Evolutionary conservation across 2,797 vertebrate genomes (phyloP), one percentile per base, ranked within the genome.

Genomic region (Antrozous pallidus): DNA sequence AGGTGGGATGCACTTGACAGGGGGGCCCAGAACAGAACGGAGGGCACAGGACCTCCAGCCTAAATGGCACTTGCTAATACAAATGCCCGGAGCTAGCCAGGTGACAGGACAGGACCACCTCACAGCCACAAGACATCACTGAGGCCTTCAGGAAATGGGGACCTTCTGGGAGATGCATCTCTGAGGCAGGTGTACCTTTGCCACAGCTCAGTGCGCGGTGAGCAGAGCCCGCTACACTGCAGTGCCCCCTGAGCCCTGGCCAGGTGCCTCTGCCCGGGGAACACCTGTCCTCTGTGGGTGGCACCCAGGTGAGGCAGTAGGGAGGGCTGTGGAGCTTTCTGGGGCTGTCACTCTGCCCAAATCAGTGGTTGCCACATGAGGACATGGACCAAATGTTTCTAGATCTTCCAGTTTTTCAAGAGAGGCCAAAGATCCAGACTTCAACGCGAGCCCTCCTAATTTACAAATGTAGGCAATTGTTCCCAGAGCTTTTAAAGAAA

Each of bases 361-460:
- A 81, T 61, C 2, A 2, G 22, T 28, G 33, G 40, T 33, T 14
- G 1, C 18, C 65, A 12, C 18, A 0, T 6, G 8, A 8, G 12
- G 7, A 22, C 5, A 3, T 13, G 7, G 47, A 2, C 54, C 31
- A 16, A 2, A 4, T 6, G 6, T 54, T 26, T 33, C 58, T 26
- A 74, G 31, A n/a, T 69, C 5, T 17, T 69, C 20, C 69, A 7
- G 1, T 33, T 70, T 80, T 63, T 69, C 42, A 33, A 63, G 85
- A 89, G n/a, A 54, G 38, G 61, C 36, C 12, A 47, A 56, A n/a
- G 6, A 6, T 70, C n/a, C 42, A 36, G 69, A 22, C n/a, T 70
- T 5, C 13, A 31, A 5, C 3, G 1, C 8, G 42, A 74, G 16
- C 0, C 0, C 33, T 83, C 14, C 36, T 31, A 20, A n/a, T 31